Base-by-base conservation (phyloP, 2,113 vertebrate genomes). In the Dolichallabes microphthalmus region DNA sequence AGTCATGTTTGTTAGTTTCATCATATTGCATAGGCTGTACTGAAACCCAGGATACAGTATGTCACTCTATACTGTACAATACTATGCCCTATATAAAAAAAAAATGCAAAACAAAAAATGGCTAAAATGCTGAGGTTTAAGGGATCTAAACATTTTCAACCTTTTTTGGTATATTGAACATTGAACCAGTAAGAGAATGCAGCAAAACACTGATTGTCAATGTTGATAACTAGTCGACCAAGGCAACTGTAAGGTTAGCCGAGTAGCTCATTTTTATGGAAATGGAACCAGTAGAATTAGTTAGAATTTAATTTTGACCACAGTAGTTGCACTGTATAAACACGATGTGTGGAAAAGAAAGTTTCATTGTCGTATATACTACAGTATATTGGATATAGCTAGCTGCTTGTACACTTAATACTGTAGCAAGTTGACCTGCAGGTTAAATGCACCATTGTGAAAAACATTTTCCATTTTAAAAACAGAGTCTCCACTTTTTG, bases 391-490 rank as follows among this genome's bases (percentile, higher is more conserved):
- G 39, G 20, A 50, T 1, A 6, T n/a, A 52, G 20, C 22, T 50
- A n/a, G 45, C 12, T n/a, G 39, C 71, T 75, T 75, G 39, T 75
- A n/a, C 71, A 52, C n/a, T 50, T 52, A 74, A 71, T 71, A n/a
- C n/a, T n/a, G n/a, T n/a, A 71, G 68, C 30, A 71, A 17, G 8
- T 35, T 4, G 19, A 30, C 30, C 15, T 5, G 15, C 8, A 71
- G 68, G 30, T 35, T 15, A 32, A 71, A 71, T 71, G 68, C 35
- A 35, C 13, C 66, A 69, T 69, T 69, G 20, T 20, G 20, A 60
- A 58, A 20, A 58, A 58, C n/a, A 66, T 30, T 66, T 27, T n/a
- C 66, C 12, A 32, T 32, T 69, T 69, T 69, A 69, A 69, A 69
- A 69, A 15, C 64, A 32, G n/a, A n/a, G 64, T 66, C 64, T 35